phyloP scores from a whole-genome alignment of 2,888 invertebrate genomes.

The Endotricha flammealis region DNA sequence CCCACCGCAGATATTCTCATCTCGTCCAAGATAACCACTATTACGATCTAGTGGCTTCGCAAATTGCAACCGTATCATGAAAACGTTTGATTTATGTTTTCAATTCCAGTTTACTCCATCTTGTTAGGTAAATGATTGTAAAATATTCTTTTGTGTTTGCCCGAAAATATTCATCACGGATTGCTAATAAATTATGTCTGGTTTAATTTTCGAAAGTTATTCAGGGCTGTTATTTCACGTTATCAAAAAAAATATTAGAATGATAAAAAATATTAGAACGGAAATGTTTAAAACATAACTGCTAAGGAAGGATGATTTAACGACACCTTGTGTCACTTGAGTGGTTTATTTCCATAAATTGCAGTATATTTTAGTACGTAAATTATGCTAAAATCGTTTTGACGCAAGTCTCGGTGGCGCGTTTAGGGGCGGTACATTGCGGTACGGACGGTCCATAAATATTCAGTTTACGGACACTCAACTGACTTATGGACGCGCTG shows the following conservation, averaged over 20 bases:
- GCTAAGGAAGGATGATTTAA: constrained; percentile 21
- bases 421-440: constrained; percentile 39
- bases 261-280: not conserved
- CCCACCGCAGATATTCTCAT: constrained; percentile 49
- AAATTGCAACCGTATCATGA: constrained; percentile 37
- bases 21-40: constrained; percentile 42
- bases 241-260: too few relatives aligned
- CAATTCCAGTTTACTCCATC: constrained; percentile 3
- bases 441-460: constrained; percentile 45
- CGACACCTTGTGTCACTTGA: constrained; percentile 32
- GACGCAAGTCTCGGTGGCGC: constrained; percentile 44
- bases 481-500: constrained; percentile 43
- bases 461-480: constrained; percentile 55
- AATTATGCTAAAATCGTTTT: constrained; percentile 59
- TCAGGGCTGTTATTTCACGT: too few relatives aligned
- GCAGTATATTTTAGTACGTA: constrained; percentile 46
- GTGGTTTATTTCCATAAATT: constrained; percentile 39
- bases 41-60: constrained; percentile 43
- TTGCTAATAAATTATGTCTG: too few relatives aligned
- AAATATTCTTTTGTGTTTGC: too few relatives aligned
- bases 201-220: too few relatives aligned
- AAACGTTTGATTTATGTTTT: constrained; percentile 24
- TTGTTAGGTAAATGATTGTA: too few relatives aligned
- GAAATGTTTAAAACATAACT: constrained; percentile 11
- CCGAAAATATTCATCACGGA: too few relatives aligned